Conservation (phyloP, 2,113 vertebrate species). For the Pipa parva region DNA sequence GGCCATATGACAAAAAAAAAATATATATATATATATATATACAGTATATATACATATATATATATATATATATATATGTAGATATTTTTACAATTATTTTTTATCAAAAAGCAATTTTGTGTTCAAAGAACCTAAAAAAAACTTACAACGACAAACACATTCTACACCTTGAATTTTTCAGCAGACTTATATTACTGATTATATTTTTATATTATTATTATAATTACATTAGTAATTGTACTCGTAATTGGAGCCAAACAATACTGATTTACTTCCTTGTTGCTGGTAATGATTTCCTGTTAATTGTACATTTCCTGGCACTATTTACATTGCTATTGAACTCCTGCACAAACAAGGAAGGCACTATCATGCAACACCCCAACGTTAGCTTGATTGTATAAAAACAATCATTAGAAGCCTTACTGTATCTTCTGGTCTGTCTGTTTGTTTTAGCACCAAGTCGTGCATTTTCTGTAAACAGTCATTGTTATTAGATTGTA, state of each 20-base stretch:
- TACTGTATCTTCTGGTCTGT: neutral
- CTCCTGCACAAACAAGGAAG: constrained; percentile 25
- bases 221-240: constrained; percentile 11
- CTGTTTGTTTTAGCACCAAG: constrained; percentile 28
- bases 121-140: too few relatives aligned
- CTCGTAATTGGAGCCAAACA: constrained; percentile 26
- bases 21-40: too few relatives aligned
- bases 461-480: constrained; percentile 25
- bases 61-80: too few relatives aligned
- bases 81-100: too few relatives aligned
- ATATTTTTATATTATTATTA: neutral
- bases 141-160: too few relatives aligned
- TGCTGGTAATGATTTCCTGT: constrained; percentile 22
- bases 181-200: neutral
- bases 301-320: constrained; percentile 25
- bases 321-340: constrained; percentile 26
- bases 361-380: constrained; percentile 14
- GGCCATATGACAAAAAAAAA: too few relatives aligned
- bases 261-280: constrained; percentile 31
- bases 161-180: neutral
- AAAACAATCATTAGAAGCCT: constrained; percentile 22
- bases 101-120: too few relatives aligned
- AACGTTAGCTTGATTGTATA: constrained; percentile 25
- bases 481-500: constrained; percentile 29
- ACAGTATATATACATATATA: too few relatives aligned